Base-by-base conservation (phyloP, 2,113 vertebrate genomes). In the Ondatra zibethicus region DNA sequence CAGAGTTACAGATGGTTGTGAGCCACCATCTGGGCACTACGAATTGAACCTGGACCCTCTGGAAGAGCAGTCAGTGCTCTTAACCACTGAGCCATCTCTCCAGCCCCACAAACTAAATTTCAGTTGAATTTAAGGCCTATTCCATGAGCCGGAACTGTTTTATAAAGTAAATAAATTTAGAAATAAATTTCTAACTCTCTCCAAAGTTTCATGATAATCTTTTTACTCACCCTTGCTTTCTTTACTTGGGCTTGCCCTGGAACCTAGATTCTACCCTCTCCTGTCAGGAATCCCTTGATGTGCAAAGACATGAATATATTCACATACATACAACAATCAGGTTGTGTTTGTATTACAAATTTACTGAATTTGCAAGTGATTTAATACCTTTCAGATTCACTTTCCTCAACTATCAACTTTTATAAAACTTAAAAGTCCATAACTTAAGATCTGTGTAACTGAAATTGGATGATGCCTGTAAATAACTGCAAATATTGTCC, bases 121-220 rank as follows among this genome's bases (percentile, higher is more conserved):
- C 16, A 82, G 29, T 84, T 14, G 27, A 45, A 77, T 29, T 84
- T 5, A 84, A 84, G 81, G 25, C 25, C n/a, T 63, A 4, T 29
- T 63, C n/a, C n/a, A 42, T 29, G n/a, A 61, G 25, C 21, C 25
- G 36, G 80, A 42, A 16, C 31, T n/a, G 33, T 29, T 90, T 90
- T 65, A 25, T 72, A 92, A 88, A 91, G 50, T 66, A 70, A 96
- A 65, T 27, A 85, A 11, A 81, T 70, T 88, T 89, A 27, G n/a
- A 96, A 95, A 94, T 86, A 86, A 95, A 86, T 87, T 61, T 68
- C 29, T 36, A 70, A 1, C 27, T 85, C 29, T 86, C 50, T 86
- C 58, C 45, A 76, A 81, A 88, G 76, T 7, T 96, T 86, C 82
- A 47, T 95, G 66, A 89, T 77, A 39, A 42, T 78, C 61, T 78